Conservation (phyloP, 2,888 invertebrate genomes). For the Rhogogaster chlorosoma region DNA sequence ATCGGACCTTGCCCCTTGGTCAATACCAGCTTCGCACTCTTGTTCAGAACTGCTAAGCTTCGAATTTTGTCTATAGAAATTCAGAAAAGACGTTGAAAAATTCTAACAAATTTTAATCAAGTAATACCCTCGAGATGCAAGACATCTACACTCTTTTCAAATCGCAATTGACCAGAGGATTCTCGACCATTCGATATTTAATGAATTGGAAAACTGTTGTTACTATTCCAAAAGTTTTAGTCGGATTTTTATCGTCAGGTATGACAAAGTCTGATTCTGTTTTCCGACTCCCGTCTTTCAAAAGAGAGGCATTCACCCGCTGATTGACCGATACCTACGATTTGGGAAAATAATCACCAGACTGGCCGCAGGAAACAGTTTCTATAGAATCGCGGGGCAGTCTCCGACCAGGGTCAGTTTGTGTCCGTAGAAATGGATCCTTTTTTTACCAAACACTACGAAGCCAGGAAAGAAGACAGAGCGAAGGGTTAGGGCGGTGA, state of each 20-base stretch:
- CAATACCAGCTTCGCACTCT: background rate
- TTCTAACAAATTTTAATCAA: background rate
- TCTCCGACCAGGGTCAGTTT: background rate
- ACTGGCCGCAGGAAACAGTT: background rate
- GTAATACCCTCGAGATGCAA: background rate
- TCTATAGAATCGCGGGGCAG: conserved; percentile 9
- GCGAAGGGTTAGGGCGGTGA: conserved; percentile 11
- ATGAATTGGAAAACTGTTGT: background rate
- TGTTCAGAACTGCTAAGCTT: background rate
- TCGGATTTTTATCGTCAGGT: background rate
- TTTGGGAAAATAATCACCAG: background rate
- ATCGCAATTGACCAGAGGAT: background rate
- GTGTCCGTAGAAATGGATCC: background rate
- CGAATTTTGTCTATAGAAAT: background rate
- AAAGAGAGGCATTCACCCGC: background rate
- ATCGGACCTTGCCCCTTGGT: background rate
- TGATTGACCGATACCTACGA: background rate
- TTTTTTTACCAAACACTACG: background rate
- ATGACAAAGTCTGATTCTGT: background rate
- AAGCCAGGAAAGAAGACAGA: conserved; percentile 1
- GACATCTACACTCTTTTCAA: background rate
- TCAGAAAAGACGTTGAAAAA: background rate
- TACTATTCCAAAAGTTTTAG: background rate
- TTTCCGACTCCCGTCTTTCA: background rate
- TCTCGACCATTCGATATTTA: background rate